A percentile compares a stretch with the other conserved stretches of the same genome.
Conservation (phyloP, 2,888 invertebrate species). For the Harpagoxenus sublaevis region DNA sequence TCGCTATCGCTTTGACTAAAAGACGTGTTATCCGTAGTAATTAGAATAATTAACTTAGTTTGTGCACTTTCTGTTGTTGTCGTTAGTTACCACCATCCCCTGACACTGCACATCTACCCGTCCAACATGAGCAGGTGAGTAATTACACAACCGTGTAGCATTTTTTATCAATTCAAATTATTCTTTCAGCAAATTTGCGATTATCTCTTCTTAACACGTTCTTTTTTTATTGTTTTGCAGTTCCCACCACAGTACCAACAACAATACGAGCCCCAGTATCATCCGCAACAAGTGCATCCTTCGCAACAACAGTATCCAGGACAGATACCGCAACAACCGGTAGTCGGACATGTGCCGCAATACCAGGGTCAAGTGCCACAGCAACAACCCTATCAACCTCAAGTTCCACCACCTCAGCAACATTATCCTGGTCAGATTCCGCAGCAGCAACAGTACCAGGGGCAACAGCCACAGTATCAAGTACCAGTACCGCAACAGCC, state of each 20-base stretch:
- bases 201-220: not conserved
- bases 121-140: constrained; percentile 80
- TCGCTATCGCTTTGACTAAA: constrained; percentile 2
- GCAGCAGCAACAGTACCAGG: constrained; percentile 68
- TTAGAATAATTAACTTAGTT: constrained; percentile 79
- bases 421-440: constrained; percentile 69
- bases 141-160: constrained; percentile 6
- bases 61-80: constrained; percentile 79
- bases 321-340: constrained; percentile 55
- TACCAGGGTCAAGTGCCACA: constrained; percentile 73
- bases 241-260: constrained; percentile 77
- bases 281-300: constrained; percentile 75
- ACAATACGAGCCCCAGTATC: constrained; percentile 71
- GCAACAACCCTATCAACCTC: constrained; percentile 66
- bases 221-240: constrained; percentile 63
- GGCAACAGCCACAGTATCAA: constrained; percentile 72
- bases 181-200: not conserved
- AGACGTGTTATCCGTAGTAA: constrained; percentile 86
- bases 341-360: constrained; percentile 69
- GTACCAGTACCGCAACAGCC: constrained; percentile 72
- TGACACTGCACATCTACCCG: constrained; percentile 73
- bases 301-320: constrained; percentile 69
- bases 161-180: constrained; percentile 11
- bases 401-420: constrained; percentile 76
- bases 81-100: constrained; percentile 80